phyloP scores from a whole-genome alignment of 2,888 invertebrate species.

The Rhopalosiphum nymphaeae region DNA sequence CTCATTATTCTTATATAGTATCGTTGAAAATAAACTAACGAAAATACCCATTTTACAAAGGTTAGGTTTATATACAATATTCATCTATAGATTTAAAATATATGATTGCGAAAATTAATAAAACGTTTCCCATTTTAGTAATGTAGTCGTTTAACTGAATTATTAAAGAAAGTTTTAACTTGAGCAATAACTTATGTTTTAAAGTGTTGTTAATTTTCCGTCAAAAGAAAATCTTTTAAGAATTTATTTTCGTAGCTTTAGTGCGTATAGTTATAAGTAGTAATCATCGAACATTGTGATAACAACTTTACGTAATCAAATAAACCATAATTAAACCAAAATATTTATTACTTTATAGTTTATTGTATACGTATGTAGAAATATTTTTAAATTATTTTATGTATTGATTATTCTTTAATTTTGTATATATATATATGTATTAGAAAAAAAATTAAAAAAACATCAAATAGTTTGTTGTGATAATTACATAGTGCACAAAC shows the following conservation, averaged over 20 bases:
- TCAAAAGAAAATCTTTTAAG: conserved; percentile 14
- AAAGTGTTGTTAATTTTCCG: background rate
- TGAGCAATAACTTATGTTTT: background rate
- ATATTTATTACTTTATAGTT: background rate
- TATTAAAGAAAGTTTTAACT: background rate
- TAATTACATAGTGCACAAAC: background rate
- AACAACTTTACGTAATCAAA: background rate
- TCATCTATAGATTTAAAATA: background rate
- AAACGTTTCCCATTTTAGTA: conserved; percentile 20
- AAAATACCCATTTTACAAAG: background rate
- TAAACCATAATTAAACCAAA: background rate
- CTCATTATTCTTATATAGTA: background rate
- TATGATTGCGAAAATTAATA: background rate
- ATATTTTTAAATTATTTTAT: background rate
- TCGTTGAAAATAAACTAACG: background rate
- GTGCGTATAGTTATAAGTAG: background rate
- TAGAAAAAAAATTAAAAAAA: background rate
- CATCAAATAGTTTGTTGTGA: background rate
- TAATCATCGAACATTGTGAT: background rate
- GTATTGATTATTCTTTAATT: background rate
- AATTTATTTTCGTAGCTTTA: conserved; percentile 25
- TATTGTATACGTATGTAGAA: background rate
- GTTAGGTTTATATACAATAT: background rate
- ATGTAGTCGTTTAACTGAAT: conserved; percentile 23
- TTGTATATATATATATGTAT: too few species aligned